phyloP scores from a whole-genome alignment of 2,113 vertebrate species.

The Entelurus aequoreus region DNA sequence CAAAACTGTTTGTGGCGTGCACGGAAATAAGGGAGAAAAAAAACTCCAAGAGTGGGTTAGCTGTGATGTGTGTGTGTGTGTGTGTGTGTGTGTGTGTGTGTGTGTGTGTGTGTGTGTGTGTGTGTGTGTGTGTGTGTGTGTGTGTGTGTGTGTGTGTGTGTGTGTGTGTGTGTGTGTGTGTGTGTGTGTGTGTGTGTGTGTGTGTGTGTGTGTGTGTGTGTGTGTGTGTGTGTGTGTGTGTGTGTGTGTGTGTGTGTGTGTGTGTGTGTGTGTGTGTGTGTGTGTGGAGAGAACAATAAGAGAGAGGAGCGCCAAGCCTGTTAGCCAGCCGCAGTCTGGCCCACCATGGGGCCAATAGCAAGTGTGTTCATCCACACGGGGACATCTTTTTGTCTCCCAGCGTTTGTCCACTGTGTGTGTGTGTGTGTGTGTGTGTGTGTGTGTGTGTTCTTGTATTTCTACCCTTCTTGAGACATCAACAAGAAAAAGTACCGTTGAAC shows the following conservation, averaged over 20 bases:
- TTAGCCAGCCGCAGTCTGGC: slow-evolving; percentile 45
- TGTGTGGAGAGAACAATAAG: slow-evolving; percentile 20
- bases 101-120: slow-evolving; percentile 1
- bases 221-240: slow-evolving; percentile 1
- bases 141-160: slow-evolving; percentile 3
- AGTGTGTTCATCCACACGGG: slow-evolving; percentile 44
- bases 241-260: slow-evolving; percentile 1
- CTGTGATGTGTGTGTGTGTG: not conserved
- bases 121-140: slow-evolving; percentile 1
- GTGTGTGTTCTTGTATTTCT: too few species aligned
- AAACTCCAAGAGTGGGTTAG: slow-evolving; percentile 7
- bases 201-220: not conserved
- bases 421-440: too few species aligned
- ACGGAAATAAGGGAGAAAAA: slow-evolving; percentile 7
- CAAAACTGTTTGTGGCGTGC: slow-evolving; percentile 11
- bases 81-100: not conserved
- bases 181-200: slow-evolving; percentile 1
- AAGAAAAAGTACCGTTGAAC: too few species aligned
- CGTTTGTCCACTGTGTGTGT: slow-evolving; percentile 11
- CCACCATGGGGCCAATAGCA: slow-evolving; percentile 50
- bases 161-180: slow-evolving; percentile 1
- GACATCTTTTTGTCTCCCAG: slow-evolving; percentile 38
- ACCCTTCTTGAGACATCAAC: too few species aligned
- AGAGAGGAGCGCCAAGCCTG: slow-evolving; percentile 36
- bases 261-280: slow-evolving; percentile 2